phyloP scores from a whole-genome alignment of 2,888 invertebrate species.

The Plagiodera versicolora region DNA sequence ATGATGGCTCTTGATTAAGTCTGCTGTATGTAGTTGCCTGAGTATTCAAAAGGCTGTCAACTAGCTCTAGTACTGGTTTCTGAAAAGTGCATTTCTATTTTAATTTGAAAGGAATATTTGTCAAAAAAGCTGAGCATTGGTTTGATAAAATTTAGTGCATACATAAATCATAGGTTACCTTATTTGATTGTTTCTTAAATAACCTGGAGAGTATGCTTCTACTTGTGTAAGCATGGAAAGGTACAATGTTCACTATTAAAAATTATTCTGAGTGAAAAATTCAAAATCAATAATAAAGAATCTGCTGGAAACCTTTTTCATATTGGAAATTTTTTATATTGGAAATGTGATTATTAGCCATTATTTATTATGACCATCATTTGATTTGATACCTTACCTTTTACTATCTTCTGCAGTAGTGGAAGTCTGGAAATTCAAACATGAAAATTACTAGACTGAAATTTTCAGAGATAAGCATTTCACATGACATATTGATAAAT shows the following conservation, averaged over 20 bases:
- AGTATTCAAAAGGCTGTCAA: constrained; percentile 51
- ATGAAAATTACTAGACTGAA: not conserved
- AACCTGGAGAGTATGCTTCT: constrained; percentile 49
- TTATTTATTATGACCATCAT: too few species aligned
- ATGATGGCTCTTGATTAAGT: constrained; percentile 35
- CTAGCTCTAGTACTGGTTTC: constrained; percentile 52
- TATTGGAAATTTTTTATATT: too few species aligned
- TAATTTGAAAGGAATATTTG: too few species aligned
- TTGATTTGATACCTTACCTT: constrained; percentile 29
- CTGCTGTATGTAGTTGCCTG: constrained; percentile 48
- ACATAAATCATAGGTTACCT: too few species aligned
- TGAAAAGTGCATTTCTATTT: constrained; percentile 31
- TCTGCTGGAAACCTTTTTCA: too few species aligned
- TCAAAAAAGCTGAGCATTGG: too few species aligned
- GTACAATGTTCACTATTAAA: constrained; percentile 6
- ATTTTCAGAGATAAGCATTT: not conserved
- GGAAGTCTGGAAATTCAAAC: constrained; percentile 30
- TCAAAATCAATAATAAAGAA: too few species aligned
- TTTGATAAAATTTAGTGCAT: not conserved
- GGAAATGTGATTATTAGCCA: too few species aligned
- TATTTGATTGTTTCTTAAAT: constrained; percentile 47
- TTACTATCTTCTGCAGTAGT: constrained; percentile 27
- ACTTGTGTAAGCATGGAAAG: constrained; percentile 42
- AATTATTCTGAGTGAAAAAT: not conserved
- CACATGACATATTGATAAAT: not conserved